phyloP scores from a whole-genome alignment of 1,140 invertebrate genomes.

The Pomacea maculata region DNA sequence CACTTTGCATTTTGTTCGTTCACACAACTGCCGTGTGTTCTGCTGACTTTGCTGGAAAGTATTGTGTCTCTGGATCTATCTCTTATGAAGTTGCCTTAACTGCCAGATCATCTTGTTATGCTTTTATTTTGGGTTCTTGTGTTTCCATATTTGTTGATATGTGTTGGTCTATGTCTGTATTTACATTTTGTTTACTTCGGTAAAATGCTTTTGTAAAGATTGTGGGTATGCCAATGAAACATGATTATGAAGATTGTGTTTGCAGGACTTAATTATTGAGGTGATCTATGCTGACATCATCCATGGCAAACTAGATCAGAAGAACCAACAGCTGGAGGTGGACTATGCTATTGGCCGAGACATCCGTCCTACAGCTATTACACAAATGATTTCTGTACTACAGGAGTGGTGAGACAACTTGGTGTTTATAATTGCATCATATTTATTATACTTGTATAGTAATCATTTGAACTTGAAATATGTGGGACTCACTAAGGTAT shows the following conservation, averaged over 20 bases:
- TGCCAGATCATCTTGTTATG: not conserved
- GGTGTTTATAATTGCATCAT: not conserved
- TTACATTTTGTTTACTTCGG: not conserved
- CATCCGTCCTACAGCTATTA: constrained; percentile 75
- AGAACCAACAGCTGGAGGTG: constrained; percentile 90
- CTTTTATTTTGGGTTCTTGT: not conserved
- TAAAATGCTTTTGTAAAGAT: too few species aligned
- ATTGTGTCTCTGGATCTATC: not conserved
- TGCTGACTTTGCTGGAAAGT: not conserved
- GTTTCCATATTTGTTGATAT: not conserved
- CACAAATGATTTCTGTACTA: constrained; percentile 60
- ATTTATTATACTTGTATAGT: not conserved
- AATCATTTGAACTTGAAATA: not conserved
- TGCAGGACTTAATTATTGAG: constrained; percentile 92
- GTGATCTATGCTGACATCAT: constrained; percentile 97
- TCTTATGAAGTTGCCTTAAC: not conserved
- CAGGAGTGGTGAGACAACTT: constrained; percentile 56
- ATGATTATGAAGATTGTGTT: not conserved
- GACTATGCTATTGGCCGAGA: constrained; percentile 94
- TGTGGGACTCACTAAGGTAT: not conserved
- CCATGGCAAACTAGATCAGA: constrained; percentile 95
- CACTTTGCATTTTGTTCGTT: not conserved
- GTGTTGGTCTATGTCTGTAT: not conserved
- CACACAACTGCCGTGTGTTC: not conserved
- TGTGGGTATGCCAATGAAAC: not conserved